Conservation (phyloP, 2,797 vertebrate species). For the Enteromius mattozi region DNA sequence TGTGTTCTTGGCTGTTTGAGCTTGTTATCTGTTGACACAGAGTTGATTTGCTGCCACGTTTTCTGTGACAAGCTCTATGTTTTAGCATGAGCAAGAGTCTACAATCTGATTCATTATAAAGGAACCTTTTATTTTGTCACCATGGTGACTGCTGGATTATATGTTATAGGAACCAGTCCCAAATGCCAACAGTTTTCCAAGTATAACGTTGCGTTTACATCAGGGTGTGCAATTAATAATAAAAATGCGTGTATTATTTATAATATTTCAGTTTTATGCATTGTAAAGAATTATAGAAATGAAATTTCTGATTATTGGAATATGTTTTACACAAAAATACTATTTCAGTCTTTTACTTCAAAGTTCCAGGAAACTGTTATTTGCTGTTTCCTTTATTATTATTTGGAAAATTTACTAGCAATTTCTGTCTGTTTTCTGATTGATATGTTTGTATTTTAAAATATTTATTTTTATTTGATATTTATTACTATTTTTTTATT, state of each 20-base stretch:
- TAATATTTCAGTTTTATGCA: background rate
- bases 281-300: background rate
- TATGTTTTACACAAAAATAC: background rate
- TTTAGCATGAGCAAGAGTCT: conserved; percentile 14
- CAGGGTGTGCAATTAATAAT: background rate
- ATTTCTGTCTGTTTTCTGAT: background rate
- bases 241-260: background rate
- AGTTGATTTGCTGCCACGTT: conserved; percentile 24
- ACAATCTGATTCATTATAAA: conserved; percentile 31
- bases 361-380: background rate
- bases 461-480: background rate
- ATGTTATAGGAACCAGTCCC: background rate
- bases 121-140: conserved; percentile 34
- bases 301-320: background rate
- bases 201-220: background rate
- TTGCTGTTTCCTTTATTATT: background rate
- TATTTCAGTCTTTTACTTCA: background rate
- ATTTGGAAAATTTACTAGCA: background rate
- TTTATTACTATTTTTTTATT: background rate
- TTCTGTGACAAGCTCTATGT: conserved; percentile 21
- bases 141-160: conserved; percentile 25
- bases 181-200: background rate
- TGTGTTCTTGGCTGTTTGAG: conserved; percentile 38
- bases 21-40: conserved; percentile 36
- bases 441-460: background rate